phyloP scores from a whole-genome alignment of 2,113 vertebrate genomes.

The Fukomys damarensis region DNA sequence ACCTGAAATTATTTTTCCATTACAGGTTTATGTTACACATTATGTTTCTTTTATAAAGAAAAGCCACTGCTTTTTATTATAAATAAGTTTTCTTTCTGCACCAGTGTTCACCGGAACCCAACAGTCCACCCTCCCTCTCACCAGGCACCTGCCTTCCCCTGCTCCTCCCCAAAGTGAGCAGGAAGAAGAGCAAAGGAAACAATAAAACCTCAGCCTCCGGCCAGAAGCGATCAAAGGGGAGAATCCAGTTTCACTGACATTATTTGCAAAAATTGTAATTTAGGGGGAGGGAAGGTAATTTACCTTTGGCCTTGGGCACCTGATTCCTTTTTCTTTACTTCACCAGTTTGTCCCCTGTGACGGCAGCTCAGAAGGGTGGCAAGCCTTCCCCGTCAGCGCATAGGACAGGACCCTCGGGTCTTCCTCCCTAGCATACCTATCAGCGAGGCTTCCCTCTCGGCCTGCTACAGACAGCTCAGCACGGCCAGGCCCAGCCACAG shows the following conservation, averaged over 20 bases:
- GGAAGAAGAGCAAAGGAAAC: background rate
- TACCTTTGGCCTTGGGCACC: conserved; percentile 51
- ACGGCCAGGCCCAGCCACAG: background rate
- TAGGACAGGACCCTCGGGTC: background rate
- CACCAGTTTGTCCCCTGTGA: background rate
- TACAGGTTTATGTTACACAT: conserved; percentile 68
- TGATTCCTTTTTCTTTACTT: conserved; percentile 35
- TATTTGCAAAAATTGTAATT: conserved; percentile 9
- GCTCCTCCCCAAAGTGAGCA: background rate
- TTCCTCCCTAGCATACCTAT: background rate
- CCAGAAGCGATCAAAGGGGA: background rate
- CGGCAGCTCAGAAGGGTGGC: conserved; percentile 24
- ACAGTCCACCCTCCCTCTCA: background rate
- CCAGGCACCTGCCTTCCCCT: background rate
- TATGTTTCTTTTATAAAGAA: conserved; percentile 72
- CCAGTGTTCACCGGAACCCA: background rate
- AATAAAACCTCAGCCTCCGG: background rate
- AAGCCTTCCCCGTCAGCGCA: background rate
- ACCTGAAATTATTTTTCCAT: conserved; percentile 64
- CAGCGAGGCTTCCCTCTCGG: background rate
- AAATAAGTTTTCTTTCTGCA: conserved; percentile 61
- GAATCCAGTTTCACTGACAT: background rate
- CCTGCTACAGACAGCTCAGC: conserved; percentile 26
- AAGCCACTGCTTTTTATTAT: conserved; percentile 53
- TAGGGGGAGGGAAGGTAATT: background rate